phyloP scores from a whole-genome alignment of 2,113 vertebrate species.

The Eurypyga helias region DNA sequence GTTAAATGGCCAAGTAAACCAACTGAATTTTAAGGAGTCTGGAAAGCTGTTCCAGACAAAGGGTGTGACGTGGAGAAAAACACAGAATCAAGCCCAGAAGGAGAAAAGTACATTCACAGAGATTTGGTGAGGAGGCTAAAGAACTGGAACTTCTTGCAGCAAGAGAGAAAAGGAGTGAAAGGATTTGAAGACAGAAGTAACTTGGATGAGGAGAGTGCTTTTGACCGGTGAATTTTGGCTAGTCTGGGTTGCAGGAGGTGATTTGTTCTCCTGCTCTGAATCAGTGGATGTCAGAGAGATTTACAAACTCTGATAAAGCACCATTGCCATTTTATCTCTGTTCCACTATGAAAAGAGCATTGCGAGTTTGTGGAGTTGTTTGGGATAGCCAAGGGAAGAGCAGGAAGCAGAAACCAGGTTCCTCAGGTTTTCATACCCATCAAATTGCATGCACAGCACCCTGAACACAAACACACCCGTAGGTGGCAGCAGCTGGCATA shows the following conservation, averaged over 20 bases:
- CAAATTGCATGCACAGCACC: background rate
- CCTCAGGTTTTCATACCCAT: background rate
- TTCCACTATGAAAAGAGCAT: background rate
- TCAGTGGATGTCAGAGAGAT: background rate
- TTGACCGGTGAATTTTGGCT: background rate
- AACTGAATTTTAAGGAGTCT: constrained; percentile 30
- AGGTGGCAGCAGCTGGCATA: background rate
- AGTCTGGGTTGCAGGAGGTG: background rate
- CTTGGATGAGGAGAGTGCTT: background rate
- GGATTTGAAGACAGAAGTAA: background rate
- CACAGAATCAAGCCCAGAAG: background rate
- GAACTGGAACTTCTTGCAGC: background rate
- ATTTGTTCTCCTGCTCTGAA: background rate
- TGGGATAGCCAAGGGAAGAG: background rate
- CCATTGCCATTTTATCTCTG: background rate
- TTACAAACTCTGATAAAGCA: background rate
- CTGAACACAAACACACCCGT: background rate
- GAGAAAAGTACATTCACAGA: background rate
- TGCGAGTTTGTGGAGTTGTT: background rate
- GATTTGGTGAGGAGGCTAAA: background rate
- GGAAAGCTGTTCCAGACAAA: background rate
- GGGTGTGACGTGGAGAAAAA: background rate
- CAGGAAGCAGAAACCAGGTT: background rate
- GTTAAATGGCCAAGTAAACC: constrained; percentile 33
- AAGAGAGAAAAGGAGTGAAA: background rate